A percentile compares a stretch with the other conserved stretches of the same genome.
Evolutionary conservation across 2,113 vertebrate species (phyloP).

Genomic region (Tragelaphus strepsiceros): DNA sequence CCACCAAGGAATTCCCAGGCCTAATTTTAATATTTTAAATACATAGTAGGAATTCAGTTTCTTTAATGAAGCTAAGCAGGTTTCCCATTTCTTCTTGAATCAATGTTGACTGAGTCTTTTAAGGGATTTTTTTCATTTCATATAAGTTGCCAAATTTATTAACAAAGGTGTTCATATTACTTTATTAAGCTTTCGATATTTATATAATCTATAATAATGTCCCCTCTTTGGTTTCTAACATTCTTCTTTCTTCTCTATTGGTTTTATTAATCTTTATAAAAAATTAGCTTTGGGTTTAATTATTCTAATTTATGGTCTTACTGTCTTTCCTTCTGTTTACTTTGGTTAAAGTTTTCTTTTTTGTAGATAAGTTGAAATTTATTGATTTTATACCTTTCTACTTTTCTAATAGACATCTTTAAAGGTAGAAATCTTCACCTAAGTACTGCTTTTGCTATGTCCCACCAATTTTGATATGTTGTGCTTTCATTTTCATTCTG

Average conservation of each 20-base stretch:
- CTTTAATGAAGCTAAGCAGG: neutral
- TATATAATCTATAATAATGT: neutral
- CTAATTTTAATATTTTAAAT: neutral
- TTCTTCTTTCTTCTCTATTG: neutral
- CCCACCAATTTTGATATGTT: neutral
- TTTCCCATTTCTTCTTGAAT: conserved; percentile 15
- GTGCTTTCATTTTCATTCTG: neutral
- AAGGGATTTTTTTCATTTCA: conserved; percentile 10
- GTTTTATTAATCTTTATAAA: neutral
- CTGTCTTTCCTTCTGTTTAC: neutral
- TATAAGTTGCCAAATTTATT: conserved; percentile 10
- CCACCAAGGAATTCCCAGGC: neutral
- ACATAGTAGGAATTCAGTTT: neutral
- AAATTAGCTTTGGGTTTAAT: neutral
- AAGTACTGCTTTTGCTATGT: neutral
- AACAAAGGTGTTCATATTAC: neutral
- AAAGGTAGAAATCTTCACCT: neutral
- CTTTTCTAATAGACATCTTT: neutral
- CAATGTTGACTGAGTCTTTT: neutral
- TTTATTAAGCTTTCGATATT: neutral
- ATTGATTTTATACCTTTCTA: neutral
- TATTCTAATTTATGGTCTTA: neutral
- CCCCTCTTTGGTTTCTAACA: neutral
- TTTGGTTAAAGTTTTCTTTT: neutral
- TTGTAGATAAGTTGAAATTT: neutral